These are phyloP conservation scores for Erebia ligea DNA, from an alignment of 2,888 invertebrate species.

Conservation along the genomic window DNA sequence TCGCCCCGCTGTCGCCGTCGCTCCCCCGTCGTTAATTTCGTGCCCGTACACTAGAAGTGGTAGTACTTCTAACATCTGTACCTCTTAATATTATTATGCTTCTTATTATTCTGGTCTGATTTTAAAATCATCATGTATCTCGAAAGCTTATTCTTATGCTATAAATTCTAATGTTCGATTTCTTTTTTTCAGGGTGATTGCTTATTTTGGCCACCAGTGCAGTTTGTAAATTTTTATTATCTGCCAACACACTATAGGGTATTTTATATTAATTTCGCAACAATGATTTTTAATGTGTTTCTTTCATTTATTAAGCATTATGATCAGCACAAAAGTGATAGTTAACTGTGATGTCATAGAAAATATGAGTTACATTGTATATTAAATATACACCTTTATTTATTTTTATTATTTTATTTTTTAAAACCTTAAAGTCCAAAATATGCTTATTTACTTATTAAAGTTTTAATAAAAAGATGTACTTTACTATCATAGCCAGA, in stretches of 20 bases:
- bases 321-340: constrained; percentile 55
- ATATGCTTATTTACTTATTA: background rate
- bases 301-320: constrained; percentile 94
- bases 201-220: constrained; percentile 95
- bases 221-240: constrained; percentile 94
- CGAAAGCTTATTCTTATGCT: too few species aligned
- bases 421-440: background rate
- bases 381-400: background rate
- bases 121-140: too few species aligned
- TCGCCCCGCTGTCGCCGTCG: too few species aligned
- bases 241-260: constrained; percentile 92
- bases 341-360: constrained; percentile 2
- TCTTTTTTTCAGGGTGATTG: constrained; percentile 89
- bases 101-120: too few species aligned
- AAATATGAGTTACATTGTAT: background rate
- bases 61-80: too few species aligned
- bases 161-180: background rate
- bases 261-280: constrained; percentile 92
- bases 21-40: too few species aligned
- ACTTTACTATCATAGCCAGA: background rate
- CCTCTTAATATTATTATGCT: too few species aligned
- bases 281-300: constrained; percentile 94
- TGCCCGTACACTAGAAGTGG: too few species aligned
- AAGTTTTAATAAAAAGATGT: constrained; percentile 5
- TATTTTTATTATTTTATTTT: background rate